Evolutionary conservation across 2,113 vertebrate genomes (phyloP).

Genomic region (Sander vitreus): DNA sequence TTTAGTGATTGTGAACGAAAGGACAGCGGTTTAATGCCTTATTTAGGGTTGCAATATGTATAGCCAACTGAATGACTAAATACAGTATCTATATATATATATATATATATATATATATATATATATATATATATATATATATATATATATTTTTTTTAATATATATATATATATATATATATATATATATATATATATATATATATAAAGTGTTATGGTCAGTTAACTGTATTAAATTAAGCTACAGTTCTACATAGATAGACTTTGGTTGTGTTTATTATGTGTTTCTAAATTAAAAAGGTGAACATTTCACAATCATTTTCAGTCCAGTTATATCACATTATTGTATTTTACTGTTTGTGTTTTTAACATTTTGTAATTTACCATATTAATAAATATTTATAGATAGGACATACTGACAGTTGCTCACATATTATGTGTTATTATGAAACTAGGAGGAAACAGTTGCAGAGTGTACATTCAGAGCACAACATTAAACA

Average conservation of each 20-base stretch:
- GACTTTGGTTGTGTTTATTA: slow-evolving; percentile 52
- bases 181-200: background rate
- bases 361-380: background rate
- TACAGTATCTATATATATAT: background rate
- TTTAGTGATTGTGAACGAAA: slow-evolving; percentile 39
- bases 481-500: slow-evolving; percentile 12
- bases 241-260: slow-evolving; percentile 22
- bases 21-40: slow-evolving; percentile 23
- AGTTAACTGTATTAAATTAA: slow-evolving; percentile 44
- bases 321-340: background rate
- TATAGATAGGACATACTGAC: background rate
- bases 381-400: background rate
- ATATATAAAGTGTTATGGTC: slow-evolving; percentile 28
- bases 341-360: background rate
- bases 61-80: slow-evolving; percentile 22
- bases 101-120: background rate
- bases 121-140: background rate
- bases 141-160: no score
- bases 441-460: background rate
- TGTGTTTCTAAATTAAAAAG: slow-evolving; percentile 75
- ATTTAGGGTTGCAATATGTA: slow-evolving; percentile 27
- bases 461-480: background rate
- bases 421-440: background rate
- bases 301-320: slow-evolving; percentile 30
- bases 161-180: no score